Evolutionary conservation across 1,140 invertebrate species (phyloP).

Genomic region (Acromyrmex charruanus): DNA sequence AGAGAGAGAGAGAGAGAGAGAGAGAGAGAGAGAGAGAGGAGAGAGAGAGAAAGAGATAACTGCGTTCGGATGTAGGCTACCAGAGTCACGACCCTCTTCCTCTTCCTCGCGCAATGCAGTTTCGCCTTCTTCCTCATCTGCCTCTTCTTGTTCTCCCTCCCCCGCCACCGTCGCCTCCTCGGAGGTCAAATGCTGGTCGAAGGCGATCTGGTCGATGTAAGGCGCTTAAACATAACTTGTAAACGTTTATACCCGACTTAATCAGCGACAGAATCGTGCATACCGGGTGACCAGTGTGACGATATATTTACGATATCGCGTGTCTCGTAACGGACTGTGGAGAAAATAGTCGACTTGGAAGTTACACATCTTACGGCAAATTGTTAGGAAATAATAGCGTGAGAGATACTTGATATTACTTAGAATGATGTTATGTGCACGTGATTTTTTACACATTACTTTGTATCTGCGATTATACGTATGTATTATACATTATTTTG

Average conservation of each 20-base stretch:
- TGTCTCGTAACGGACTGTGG: constrained; percentile 35
- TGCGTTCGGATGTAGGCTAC: constrained; percentile 85
- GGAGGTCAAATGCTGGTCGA: constrained; percentile 62
- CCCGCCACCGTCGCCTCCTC: constrained; percentile 43
- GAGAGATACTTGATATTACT: constrained; percentile 18
- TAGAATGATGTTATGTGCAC: background rate
- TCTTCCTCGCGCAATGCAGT: constrained; percentile 79
- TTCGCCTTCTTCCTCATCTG: constrained; percentile 65
- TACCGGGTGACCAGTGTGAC: constrained; percentile 38
- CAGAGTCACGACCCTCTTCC: constrained; percentile 85
- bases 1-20: constrained; percentile 71
- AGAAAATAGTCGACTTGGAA: background rate
- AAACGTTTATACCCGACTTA: constrained; percentile 56
- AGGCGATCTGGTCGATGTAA: constrained; percentile 55
- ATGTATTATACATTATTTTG: background rate
- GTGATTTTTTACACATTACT: constrained; percentile 18
- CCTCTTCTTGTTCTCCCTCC: constrained; percentile 51
- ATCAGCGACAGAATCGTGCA: constrained; percentile 47
- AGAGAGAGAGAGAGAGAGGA: constrained; percentile 80
- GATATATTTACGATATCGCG: constrained; percentile 53
- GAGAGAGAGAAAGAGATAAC: constrained; percentile 77
- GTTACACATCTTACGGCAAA: constrained; percentile 4
- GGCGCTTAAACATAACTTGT: constrained; percentile 53
- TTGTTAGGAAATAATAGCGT: constrained; percentile 21
- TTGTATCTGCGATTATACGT: constrained; percentile 20